Percentiles rank a stretch among this genome's conserved stretches.
phyloP scores from a whole-genome alignment of 2,888 invertebrate genomes.

The Buathra laborator region DNA sequence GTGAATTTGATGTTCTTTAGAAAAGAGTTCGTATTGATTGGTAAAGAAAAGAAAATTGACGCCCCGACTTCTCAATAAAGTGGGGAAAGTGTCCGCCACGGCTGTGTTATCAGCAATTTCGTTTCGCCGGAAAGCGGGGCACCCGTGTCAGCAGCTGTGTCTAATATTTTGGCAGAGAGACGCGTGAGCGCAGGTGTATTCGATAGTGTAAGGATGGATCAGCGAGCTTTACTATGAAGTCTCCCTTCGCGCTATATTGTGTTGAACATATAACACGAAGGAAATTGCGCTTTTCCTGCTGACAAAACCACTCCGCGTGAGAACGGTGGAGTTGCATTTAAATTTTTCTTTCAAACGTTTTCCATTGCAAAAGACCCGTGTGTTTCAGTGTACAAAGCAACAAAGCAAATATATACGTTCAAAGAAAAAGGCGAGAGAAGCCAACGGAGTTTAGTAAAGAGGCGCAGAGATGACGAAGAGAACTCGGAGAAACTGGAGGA shows the following conservation, averaged over 20 bases:
- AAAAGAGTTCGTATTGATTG: neutral
- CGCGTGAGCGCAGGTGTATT: conserved; percentile 35
- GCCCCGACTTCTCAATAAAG: conserved; percentile 46
- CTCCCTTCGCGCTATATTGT: neutral
- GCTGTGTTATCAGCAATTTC: conserved; percentile 22
- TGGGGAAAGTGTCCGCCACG: conserved; percentile 16
- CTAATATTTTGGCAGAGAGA: conserved; percentile 50
- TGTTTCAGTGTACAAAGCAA: conserved; percentile 11
- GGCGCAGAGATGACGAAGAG: conserved; percentile 26
- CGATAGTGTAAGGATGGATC: conserved; percentile 43
- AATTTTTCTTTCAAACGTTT: conserved; percentile 73
- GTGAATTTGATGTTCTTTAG: neutral
- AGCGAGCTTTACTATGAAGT: neutral
- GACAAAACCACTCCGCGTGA: conserved; percentile 21
- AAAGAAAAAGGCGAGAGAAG: conserved; percentile 31
- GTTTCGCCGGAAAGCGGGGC: neutral
- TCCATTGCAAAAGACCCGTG: conserved; percentile 71
- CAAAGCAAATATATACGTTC: conserved; percentile 17
- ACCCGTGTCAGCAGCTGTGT: conserved; percentile 37
- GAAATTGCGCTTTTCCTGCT: conserved; percentile 57
- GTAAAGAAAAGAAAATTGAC: neutral
- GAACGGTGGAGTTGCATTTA: conserved; percentile 12
- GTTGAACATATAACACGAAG: conserved; percentile 19
- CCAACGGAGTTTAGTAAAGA: conserved; percentile 32
- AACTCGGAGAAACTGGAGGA: conserved; percentile 22